phyloP scores from a whole-genome alignment of 2,113 vertebrate species.

The human region DNA sequence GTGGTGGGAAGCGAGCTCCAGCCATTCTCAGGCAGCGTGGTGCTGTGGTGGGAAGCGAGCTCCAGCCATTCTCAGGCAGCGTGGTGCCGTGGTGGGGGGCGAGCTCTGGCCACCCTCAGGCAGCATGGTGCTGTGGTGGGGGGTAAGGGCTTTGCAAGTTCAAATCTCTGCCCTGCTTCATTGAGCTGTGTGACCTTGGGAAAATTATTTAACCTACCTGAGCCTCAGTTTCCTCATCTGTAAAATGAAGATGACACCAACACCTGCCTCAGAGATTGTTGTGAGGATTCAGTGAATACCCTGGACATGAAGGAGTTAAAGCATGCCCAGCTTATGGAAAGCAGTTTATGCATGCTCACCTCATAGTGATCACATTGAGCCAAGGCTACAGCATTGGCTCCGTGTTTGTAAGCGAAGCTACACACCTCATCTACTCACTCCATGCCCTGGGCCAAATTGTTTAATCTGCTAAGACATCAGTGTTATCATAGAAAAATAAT shows the following conservation, averaged over 20 bases:
- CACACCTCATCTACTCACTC: background rate
- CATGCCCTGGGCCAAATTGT: no score
- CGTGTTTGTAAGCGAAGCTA: background rate
- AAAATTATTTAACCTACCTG: no score
- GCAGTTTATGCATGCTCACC: fast-evolving
- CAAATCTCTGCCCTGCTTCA: background rate
- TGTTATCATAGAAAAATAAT: no score
- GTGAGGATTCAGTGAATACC: background rate
- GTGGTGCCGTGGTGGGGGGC: no score
- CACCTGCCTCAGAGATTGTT: no score
- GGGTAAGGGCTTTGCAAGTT: fast-evolving
- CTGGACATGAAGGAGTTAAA: fast-evolving
- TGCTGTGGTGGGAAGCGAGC: background rate
- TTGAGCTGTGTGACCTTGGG: background rate
- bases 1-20: fast-evolving
- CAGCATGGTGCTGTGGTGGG: no score
- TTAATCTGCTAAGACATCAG: background rate
- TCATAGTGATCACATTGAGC: fast-evolving
- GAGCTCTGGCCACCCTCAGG: fast-evolving
- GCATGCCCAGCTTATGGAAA: background rate
- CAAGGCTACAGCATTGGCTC: fast-evolving
- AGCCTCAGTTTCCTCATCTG: background rate
- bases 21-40: no score
- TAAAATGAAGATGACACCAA: background rate
- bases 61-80: fast-evolving